Evolutionary conservation across 35 echinoderm and acorn worm genomes (phyloP).

Genomic region (Diadema setosum): DNA sequence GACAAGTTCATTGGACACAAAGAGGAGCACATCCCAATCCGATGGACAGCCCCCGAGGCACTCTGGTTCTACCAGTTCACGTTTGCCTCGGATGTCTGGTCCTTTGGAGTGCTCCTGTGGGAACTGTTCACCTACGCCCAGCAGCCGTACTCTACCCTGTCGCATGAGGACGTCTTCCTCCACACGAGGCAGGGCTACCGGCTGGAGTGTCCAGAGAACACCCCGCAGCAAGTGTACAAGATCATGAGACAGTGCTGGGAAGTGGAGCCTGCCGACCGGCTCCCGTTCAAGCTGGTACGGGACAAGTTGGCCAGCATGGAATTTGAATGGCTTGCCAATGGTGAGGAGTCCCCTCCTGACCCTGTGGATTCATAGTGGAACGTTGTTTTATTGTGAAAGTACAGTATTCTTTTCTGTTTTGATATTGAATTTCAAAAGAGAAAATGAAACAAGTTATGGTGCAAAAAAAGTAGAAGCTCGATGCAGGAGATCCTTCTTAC

Average conservation of each 20-base stretch:
- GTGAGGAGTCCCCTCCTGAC: neutral
- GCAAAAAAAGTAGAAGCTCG: too few species aligned
- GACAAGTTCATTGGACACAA: conserved; percentile 66
- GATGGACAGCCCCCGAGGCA: conserved; percentile 96
- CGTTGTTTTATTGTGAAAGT: too few species aligned
- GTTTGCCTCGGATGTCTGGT: conserved; percentile 81
- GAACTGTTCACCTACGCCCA: conserved; percentile 87
- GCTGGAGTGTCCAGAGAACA: conserved; percentile 60
- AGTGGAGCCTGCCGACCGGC: conserved; percentile 25
- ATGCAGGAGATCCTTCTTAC: too few species aligned
- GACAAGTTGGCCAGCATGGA: conserved; percentile 32
- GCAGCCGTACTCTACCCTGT: conserved; percentile 81
- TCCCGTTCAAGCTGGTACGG: conserved; percentile 63
- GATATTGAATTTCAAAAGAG: too few species aligned
- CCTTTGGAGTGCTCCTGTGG: conserved; percentile 87
- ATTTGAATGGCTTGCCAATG: neutral
- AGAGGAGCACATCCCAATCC: conserved; percentile 76
- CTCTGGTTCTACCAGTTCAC: conserved; percentile 89
- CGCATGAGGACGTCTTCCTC: conserved; percentile 78
- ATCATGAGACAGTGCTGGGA: conserved; percentile 77
- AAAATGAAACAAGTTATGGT: too few species aligned
- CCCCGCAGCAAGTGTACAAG: conserved; percentile 49
- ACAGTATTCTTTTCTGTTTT: too few species aligned
- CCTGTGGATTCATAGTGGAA: too few species aligned
- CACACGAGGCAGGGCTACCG: conserved; percentile 69